A percentile compares a stretch with the other conserved stretches of the same genome.
These are phyloP conservation scores for Hymenochirus boettgeri DNA, from an alignment of 2,113 vertebrate genomes.

Conservation along the genomic window DNA sequence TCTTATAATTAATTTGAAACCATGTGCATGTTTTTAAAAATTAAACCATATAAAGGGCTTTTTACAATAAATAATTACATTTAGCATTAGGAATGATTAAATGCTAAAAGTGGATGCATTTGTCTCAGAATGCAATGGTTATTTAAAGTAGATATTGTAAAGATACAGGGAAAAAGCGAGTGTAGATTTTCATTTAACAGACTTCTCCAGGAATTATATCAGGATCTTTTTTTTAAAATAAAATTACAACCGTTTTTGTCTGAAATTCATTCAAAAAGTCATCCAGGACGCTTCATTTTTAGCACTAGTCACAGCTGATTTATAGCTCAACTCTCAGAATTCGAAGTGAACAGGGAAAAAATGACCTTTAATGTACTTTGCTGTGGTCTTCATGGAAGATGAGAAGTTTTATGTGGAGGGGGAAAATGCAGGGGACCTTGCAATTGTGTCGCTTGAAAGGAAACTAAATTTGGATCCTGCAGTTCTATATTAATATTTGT, in stretches of 20 bases:
- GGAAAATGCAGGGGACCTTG: not conserved
- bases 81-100: not conserved
- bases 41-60: not conserved
- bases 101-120: not conserved
- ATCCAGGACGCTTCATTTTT: constrained; percentile 24
- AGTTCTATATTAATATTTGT: not conserved
- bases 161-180: too few relatives aligned
- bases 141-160: not conserved
- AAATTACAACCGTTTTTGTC: not conserved
- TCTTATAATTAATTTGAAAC: not conserved
- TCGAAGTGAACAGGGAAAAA: constrained; percentile 26
- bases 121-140: not conserved
- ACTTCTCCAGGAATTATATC: not conserved
- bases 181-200: not conserved
- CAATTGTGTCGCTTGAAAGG: constrained; percentile 25
- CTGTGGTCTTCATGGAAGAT: constrained; percentile 16
- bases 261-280: not conserved
- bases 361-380: constrained; percentile 36
- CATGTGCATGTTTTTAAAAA: not conserved
- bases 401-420: constrained; percentile 4
- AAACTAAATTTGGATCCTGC: constrained; percentile 25
- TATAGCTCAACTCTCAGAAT: constrained; percentile 20
- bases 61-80: not conserved
- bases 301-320: constrained; percentile 31
- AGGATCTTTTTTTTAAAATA: not conserved